Percentiles rank a stretch among this genome's conserved stretches.
Conservation (phyloP, 2,113 vertebrate species). For the Callopanchax toddi region DNA sequence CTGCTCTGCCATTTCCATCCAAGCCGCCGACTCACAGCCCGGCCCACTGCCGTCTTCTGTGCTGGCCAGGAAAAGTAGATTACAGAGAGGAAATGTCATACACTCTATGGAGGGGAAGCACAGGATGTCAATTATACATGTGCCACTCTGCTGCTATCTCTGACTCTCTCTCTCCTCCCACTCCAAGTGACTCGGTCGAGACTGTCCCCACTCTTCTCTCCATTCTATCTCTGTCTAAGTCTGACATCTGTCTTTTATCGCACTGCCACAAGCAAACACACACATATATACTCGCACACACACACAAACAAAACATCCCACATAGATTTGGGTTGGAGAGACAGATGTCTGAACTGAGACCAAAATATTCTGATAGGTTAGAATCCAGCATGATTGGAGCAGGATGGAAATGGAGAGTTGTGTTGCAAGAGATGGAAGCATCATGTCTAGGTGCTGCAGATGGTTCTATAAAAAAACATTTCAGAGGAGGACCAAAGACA, state of each 20-base stretch:
- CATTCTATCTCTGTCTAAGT: slow-evolving; percentile 41
- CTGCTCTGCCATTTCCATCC: slow-evolving; percentile 58
- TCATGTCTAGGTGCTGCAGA: slow-evolving; percentile 49
- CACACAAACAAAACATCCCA: slow-evolving; percentile 10
- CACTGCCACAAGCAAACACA: slow-evolving; percentile 6
- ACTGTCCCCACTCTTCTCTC: slow-evolving; percentile 22
- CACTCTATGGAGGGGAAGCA: slow-evolving; percentile 61
- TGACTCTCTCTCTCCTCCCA: slow-evolving; percentile 52
- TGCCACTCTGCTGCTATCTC: slow-evolving; percentile 56
- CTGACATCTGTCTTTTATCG: slow-evolving; percentile 66
- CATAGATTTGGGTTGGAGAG: slow-evolving; percentile 25
- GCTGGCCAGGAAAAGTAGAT: slow-evolving; percentile 59
- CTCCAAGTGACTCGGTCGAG: slow-evolving; percentile 42
- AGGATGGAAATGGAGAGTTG: slow-evolving; percentile 8
- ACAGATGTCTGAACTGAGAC: slow-evolving; percentile 37
- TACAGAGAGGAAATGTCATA: slow-evolving; percentile 66
- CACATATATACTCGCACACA: slow-evolving; percentile 1
- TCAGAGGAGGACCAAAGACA: slow-evolving; percentile 23
- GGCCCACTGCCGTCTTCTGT: slow-evolving; percentile 40
- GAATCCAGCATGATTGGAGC: slow-evolving; percentile 28
- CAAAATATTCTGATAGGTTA: slow-evolving; percentile 59
- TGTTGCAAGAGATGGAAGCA: slow-evolving; percentile 27
- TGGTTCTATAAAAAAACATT: slow-evolving; percentile 65
- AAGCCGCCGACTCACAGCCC: slow-evolving; percentile 31
- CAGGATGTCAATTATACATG: slow-evolving; percentile 74